Evolutionary conservation across 2,888 invertebrate species (phyloP).

Genomic region (Ceriagrion tenellum): DNA sequence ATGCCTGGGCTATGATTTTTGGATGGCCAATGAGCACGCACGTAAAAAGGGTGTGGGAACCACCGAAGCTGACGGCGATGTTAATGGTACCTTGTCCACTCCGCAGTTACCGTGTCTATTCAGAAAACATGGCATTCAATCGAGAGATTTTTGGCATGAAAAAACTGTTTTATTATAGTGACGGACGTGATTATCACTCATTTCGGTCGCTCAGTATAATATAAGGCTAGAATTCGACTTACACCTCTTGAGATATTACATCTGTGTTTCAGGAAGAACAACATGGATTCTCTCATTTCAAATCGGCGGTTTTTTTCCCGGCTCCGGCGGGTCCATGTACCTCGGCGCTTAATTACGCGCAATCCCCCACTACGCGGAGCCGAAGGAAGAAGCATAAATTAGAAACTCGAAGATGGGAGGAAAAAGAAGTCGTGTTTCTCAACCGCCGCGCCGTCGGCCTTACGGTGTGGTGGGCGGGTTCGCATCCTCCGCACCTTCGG

Average conservation of each 20-base stretch:
- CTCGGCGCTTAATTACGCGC: constrained; percentile 8
- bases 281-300: neutral
- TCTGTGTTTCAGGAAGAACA: neutral
- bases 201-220: neutral
- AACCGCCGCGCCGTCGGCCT: neutral
- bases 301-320: neutral
- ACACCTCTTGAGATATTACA: neutral
- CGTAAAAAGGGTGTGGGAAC: no score
- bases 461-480: neutral
- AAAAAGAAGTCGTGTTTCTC: neutral
- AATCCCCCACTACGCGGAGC: neutral
- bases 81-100: no score
- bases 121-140: no score
- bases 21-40: no score
- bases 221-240: neutral
- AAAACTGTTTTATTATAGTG: neutral
- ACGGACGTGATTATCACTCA: neutral
- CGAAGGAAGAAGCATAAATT: neutral
- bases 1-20: no score
- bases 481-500: neutral
- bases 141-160: no score
- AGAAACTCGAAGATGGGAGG: neutral
- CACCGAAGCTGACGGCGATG: no score
- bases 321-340: neutral
- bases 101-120: no score